These are phyloP conservation scores for Nasua narica DNA, from an alignment of 2,797 vertebrate species.

Conservation along the genomic window DNA sequence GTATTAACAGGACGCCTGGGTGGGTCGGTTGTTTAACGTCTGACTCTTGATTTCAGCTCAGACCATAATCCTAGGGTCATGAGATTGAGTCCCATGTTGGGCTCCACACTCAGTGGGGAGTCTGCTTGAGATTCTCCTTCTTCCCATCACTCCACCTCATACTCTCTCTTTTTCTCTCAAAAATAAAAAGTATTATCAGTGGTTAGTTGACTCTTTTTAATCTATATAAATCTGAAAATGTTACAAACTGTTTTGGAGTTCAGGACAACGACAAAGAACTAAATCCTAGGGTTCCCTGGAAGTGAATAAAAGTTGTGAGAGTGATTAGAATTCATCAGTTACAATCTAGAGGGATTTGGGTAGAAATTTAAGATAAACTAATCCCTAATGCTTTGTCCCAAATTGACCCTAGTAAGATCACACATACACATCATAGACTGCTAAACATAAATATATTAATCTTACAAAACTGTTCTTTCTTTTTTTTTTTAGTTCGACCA, in stretches of 20 bases:
- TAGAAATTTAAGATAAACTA: neutral
- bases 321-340: neutral
- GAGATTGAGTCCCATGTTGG: neutral
- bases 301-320: neutral
- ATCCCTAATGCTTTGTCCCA: neutral
- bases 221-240: neutral
- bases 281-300: neutral
- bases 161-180: neutral
- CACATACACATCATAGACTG: neutral
- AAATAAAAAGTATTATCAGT: neutral
- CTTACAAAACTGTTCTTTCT: slow-evolving; percentile 6
- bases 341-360: neutral
- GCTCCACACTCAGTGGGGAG: neutral
- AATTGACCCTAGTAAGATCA: neutral
- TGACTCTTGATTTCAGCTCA: neutral
- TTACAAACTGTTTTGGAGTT: neutral
- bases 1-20: neutral
- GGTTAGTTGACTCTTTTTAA: neutral
- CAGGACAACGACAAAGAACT: neutral
- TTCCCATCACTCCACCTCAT: neutral
- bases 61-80: neutral
- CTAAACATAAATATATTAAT: neutral
- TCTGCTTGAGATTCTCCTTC: neutral
- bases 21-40: neutral
- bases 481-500: slow-evolving; percentile 89